A percentile compares a stretch with the other conserved stretches of the same genome.
phyloP scores from a whole-genome alignment of 2,797 vertebrate species.

The Pteronotus mesoamericanus region DNA sequence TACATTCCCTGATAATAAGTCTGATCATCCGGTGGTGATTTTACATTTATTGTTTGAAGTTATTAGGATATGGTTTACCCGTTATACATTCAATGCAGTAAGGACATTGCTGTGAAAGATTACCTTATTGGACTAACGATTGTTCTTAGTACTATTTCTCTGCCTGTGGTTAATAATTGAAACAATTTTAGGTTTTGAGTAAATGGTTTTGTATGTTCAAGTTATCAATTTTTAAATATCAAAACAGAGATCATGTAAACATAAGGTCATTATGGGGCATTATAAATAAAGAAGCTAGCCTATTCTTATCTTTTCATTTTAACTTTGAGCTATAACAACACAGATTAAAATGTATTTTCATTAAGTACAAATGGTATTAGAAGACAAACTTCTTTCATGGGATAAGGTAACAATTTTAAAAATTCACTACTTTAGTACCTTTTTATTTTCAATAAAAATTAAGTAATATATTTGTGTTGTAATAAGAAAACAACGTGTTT shows the following conservation, averaged over 20 bases:
- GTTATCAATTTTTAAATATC: not conserved
- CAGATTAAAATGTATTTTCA: not conserved
- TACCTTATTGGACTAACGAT: not conserved
- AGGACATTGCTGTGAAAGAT: not conserved
- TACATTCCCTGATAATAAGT: conserved; percentile 32
- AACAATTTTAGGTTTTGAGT: conserved; percentile 2
- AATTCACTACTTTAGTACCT: not conserved
- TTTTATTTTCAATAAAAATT: not conserved
- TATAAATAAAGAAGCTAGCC: not conserved
- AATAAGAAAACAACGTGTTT: not conserved
- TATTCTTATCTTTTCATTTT: not conserved
- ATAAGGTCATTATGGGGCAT: not conserved
- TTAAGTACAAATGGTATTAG: not conserved
- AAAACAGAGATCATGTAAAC: not conserved
- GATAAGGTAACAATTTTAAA: not conserved
- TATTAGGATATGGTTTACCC: not conserved
- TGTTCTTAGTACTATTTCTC: not conserved
- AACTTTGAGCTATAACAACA: not conserved
- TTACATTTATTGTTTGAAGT: conserved; percentile 27
- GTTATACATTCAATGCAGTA: not conserved
- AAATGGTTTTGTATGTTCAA: not conserved
- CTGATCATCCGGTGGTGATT: not conserved
- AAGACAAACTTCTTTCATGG: not conserved
- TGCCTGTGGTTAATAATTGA: not conserved
- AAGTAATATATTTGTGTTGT: not conserved